Evolutionary conservation across 2,797 vertebrate genomes (phyloP).

Genomic region (Anas capensis): DNA sequence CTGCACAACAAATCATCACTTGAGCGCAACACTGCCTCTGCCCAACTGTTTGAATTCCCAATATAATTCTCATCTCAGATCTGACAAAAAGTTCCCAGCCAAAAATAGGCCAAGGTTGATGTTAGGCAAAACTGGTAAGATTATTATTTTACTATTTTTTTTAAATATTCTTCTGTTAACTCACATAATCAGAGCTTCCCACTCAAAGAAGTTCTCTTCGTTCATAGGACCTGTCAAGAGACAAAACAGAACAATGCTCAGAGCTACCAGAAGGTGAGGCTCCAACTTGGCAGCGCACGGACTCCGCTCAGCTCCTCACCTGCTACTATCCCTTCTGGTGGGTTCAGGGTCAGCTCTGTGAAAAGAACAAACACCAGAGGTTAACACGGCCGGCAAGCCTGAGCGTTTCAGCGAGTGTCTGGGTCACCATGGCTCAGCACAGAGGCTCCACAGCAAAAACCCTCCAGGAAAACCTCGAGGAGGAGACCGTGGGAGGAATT

Average conservation of each 20-base stretch:
- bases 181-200: slow-evolving; percentile 99
- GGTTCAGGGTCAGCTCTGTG: slow-evolving; percentile 94
- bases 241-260: background rate
- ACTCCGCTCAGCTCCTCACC: slow-evolving; percentile 80
- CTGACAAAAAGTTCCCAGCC: background rate
- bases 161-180: slow-evolving; percentile 50
- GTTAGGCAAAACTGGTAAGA: rapidly evolving
- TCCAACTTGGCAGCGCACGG: background rate
- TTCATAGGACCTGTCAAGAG: slow-evolving; percentile 89
- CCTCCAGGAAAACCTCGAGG: background rate
- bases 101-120: background rate
- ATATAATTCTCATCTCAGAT: background rate
- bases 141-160: background rate
- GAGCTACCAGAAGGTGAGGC: background rate
- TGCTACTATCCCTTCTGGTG: slow-evolving; percentile 97
- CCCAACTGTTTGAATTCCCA: background rate
- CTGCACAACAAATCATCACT: background rate
- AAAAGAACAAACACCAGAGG: slow-evolving; percentile 52
- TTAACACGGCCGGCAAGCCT: background rate
- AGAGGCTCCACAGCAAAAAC: background rate
- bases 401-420: rapidly evolving
- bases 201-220: slow-evolving; percentile 98
- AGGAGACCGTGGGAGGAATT: background rate
- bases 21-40: background rate
- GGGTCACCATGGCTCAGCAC: background rate